Base-by-base conservation (phyloP, 2,797 vertebrate genomes). In the Pseudochaenichthys georgianus region DNA sequence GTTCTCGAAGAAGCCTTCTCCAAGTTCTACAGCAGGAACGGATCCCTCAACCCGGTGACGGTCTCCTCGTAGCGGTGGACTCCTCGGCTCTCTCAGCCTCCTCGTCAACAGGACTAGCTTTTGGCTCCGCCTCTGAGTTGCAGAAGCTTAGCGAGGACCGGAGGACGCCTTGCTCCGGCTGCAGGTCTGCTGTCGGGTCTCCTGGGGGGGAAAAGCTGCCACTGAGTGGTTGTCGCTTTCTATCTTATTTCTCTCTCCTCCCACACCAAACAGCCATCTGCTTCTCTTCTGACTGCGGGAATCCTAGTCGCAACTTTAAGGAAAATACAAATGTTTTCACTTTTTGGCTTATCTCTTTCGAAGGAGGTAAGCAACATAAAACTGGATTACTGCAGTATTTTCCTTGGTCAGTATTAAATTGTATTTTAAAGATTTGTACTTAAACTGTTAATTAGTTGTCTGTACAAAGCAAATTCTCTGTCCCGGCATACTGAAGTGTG, bases 1-100 rank as follows among this genome's bases (percentile, higher is more conserved):
- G 96, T 99, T 95, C 96, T 99, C 51, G 98, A 99, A 95, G 98
- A 99, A 92, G 97, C 98, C 38, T 97, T 99, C 92, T 96, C 93
- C 75, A 99, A 96, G 94, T 99, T 98, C 94, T 98, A 97, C 91
- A 96, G 95, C 87, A 95, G 98, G 73, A 99, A 96, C 0, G 98
- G 95, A 34, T 96, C 96, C 64, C 94, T 98, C 76, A 97, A 97
- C 21, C 96, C 97, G 0, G 97, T 99, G 87, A 98, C 97, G 0
- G 98, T 99, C 19, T 99, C 98, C 16, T 98, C 97, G 10, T 99
- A 99, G 96, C 95, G 63, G 75, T 82, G 89, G 85, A 78, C 61
- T 52, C 77, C 51, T 77, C 7, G 82, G 82, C 81, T 78, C 67
- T 52, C 12, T 64, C 76, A 41, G 63, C 78, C 66, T 83, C 77